Evolutionary conservation across 1,140 invertebrate genomes (phyloP).

Genomic region (Antheraea pernyi): DNA sequence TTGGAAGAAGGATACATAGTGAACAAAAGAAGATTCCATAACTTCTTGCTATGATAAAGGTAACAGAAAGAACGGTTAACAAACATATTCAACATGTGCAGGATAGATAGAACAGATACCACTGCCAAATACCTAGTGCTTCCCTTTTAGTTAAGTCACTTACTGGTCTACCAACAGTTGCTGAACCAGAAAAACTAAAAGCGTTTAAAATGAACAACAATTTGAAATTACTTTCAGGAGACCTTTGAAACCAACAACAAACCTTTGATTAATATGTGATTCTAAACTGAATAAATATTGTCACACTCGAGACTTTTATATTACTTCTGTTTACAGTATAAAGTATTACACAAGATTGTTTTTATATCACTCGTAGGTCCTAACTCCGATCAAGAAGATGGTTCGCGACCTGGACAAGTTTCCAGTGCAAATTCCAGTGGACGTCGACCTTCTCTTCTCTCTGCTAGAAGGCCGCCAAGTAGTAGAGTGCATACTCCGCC

Average conservation of each 20-base stretch:
- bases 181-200: no score
- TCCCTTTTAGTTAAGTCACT: neutral
- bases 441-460: constrained; percentile 63
- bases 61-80: no score
- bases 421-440: constrained; percentile 80
- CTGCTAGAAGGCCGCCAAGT: constrained; percentile 79
- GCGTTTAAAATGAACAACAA: no score
- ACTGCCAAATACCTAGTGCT: neutral
- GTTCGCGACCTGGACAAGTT: constrained; percentile 84
- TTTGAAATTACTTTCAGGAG: no score
- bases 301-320: neutral
- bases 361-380: constrained; percentile 55
- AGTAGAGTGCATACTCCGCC: constrained; percentile 84
- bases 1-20: no score
- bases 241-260: no score
- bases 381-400: constrained; percentile 84
- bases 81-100: neutral
- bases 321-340: neutral
- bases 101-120: neutral
- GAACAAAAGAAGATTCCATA: no score
- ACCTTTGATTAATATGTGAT: no score
- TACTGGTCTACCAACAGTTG: no score
- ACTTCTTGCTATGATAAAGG: no score
- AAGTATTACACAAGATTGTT: neutral
- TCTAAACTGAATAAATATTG: no score